Percentiles rank a stretch among this genome's conserved stretches.
Evolutionary conservation across 2,888 invertebrate genomes (phyloP).

Genomic region (Plusia festucae): DNA sequence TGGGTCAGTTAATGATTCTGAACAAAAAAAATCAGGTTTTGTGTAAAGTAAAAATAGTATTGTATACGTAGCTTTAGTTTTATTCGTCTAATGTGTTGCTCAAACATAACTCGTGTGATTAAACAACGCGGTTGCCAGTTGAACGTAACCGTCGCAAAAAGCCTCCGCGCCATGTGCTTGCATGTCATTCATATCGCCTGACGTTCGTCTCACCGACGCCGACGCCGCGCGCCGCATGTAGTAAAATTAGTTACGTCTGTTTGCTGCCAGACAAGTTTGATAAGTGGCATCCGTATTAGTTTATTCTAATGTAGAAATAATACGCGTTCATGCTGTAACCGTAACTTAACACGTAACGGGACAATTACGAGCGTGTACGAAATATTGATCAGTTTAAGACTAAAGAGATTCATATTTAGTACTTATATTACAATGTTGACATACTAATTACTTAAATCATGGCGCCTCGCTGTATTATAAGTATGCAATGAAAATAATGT

Average conservation of each 20-base stretch:
- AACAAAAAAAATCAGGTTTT: too few species aligned
- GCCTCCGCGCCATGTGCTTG: slow-evolving; percentile 61
- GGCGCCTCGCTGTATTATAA: background rate
- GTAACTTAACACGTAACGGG: slow-evolving; percentile 19
- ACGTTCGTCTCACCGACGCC: slow-evolving; percentile 68
- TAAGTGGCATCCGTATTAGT: slow-evolving; percentile 57
- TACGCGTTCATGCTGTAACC: slow-evolving; percentile 21
- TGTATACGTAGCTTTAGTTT: background rate
- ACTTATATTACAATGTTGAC: background rate
- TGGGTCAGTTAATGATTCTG: too few species aligned
- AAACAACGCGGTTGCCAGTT: slow-evolving; percentile 49
- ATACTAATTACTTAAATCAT: slow-evolving; percentile 1
- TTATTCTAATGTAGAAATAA: slow-evolving; percentile 49
- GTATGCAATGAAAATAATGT: background rate
- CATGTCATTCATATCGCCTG: slow-evolving; percentile 82
- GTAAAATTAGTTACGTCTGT: slow-evolving; percentile 76
- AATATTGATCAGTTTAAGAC: background rate
- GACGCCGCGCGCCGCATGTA: slow-evolving; percentile 61
- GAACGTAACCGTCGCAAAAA: slow-evolving; percentile 60
- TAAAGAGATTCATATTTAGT: background rate
- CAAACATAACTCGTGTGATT: slow-evolving; percentile 36
- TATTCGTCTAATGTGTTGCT: slow-evolving; percentile 19
- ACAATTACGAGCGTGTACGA: slow-evolving; percentile 17
- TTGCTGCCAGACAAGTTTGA: slow-evolving; percentile 70
- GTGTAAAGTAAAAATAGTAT: too few species aligned